These are phyloP conservation scores for Alloplasta piceator DNA, from an alignment of 2,888 invertebrate species.

Conservation along the genomic window DNA sequence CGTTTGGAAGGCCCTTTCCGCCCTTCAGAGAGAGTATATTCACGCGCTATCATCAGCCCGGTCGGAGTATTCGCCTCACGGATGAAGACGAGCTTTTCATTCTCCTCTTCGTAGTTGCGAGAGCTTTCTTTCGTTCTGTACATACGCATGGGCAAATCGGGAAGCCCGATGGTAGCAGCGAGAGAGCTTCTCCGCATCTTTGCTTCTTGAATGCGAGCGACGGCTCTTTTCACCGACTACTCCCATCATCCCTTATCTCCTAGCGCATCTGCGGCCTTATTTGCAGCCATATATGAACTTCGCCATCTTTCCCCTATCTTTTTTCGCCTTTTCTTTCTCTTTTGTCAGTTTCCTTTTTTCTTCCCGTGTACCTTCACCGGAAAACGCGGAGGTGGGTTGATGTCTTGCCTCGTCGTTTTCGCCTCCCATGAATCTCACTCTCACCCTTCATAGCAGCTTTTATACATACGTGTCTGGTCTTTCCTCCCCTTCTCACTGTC, in stretches of 20 bases:
- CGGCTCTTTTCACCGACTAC: constrained; percentile 79
- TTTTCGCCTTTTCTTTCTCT: constrained; percentile 24
- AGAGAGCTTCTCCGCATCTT: constrained; percentile 56
- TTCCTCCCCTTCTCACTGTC: constrained; percentile 45
- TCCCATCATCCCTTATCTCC: constrained; percentile 79
- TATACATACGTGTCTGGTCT: constrained; percentile 13
- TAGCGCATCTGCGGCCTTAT: constrained; percentile 79
- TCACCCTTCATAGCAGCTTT: constrained; percentile 1
- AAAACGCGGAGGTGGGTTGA: background rate
- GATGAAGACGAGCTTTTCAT: constrained; percentile 53
- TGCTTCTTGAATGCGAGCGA: constrained; percentile 68
- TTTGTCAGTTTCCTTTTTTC: constrained; percentile 19
- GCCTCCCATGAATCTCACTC: constrained; percentile 23
- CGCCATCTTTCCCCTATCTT: constrained; percentile 54
- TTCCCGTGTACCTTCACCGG: constrained; percentile 9
- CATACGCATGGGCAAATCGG: background rate
- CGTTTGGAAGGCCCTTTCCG: constrained; percentile 14
- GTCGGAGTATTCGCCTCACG: constrained; percentile 17
- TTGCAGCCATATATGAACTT: constrained; percentile 77
- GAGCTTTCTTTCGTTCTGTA: constrained; percentile 25
- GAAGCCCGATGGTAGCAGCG: constrained; percentile 25
- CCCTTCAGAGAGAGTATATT: constrained; percentile 44
- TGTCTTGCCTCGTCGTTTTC: constrained; percentile 35
- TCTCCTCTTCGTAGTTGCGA: constrained; percentile 46
- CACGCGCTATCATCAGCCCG: constrained; percentile 44